These are phyloP conservation scores for Gymnocheta viridis DNA, from an alignment of 2,888 invertebrate genomes.

Conservation along the genomic window DNA sequence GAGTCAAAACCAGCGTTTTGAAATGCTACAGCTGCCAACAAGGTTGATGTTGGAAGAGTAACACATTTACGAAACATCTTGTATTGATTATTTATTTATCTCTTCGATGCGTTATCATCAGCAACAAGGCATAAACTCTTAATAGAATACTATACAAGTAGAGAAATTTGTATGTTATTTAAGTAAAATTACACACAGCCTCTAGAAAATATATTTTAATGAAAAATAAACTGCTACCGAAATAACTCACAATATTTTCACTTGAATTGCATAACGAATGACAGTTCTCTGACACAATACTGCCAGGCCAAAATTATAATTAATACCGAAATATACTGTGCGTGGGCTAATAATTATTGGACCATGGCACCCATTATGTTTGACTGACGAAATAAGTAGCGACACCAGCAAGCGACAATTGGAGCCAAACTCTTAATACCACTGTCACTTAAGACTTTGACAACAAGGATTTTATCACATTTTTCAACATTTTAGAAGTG, in stretches of 20 bases:
- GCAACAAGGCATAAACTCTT: background rate
- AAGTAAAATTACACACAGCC: constrained; percentile 72
- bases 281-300: constrained; percentile 34
- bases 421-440: too few species aligned
- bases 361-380: too few species aligned
- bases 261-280: constrained; percentile 72
- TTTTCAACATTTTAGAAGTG: too few species aligned
- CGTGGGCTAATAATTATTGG: too few species aligned
- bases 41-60: constrained; percentile 72
- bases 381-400: too few species aligned
- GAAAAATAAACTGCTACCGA: constrained; percentile 27
- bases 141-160: background rate
- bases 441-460: too few species aligned
- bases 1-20: constrained; percentile 52
- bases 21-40: constrained; percentile 75
- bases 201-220: constrained; percentile 24
- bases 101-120: background rate
- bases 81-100: constrained; percentile 13
- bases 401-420: too few species aligned
- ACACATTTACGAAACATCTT: constrained; percentile 73
- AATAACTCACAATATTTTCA: constrained; percentile 55
- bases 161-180: constrained; percentile 59
- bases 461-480: too few species aligned
- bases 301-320: constrained; percentile 24
- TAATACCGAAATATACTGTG: too few species aligned